These are phyloP conservation scores for Zelleria hepariella DNA, from an alignment of 2,888 invertebrate species.

Conservation along the genomic window DNA sequence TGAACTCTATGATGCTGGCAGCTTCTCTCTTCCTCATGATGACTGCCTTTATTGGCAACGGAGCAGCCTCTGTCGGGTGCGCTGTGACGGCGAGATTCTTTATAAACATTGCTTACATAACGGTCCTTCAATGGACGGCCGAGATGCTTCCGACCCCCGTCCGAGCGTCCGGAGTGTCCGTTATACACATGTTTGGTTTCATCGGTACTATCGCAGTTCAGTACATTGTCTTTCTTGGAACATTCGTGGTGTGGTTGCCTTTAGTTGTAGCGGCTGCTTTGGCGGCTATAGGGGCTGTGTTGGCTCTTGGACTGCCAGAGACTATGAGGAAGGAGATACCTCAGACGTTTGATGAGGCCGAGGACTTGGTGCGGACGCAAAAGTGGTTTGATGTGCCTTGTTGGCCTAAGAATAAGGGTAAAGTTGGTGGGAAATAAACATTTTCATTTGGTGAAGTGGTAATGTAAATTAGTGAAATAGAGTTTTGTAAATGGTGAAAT, in stretches of 20 bases:
- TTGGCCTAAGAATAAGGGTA: not conserved
- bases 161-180: conserved; percentile 38
- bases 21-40: conserved; percentile 31
- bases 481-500: too few species aligned
- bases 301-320: conserved; percentile 41
- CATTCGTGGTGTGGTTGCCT: conserved; percentile 37
- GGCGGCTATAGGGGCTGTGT: conserved; percentile 24
- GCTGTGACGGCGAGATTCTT: conserved; percentile 44
- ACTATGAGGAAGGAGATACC: conserved; percentile 49
- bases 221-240: conserved; percentile 45
- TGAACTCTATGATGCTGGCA: conserved; percentile 18
- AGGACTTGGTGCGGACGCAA: conserved; percentile 30
- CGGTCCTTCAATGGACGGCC: conserved; percentile 42
- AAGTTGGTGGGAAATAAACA: not conserved
- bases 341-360: conserved; percentile 50
- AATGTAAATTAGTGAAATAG: too few species aligned
- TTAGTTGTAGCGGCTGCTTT: conserved; percentile 30
- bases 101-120: conserved; percentile 39
- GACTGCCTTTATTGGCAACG: conserved; percentile 31
- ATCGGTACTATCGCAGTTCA: conserved; percentile 41
- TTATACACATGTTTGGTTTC: conserved; percentile 44
- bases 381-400: conserved; percentile 39
- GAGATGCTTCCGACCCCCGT: conserved; percentile 48
- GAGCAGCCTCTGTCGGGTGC: conserved; percentile 37
- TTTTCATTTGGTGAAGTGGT: too few species aligned